Evolutionary conservation across 2,797 vertebrate species (phyloP), one percentile per base, ranked within the genome.

Genomic region (Loriculus beryllinus): DNA sequence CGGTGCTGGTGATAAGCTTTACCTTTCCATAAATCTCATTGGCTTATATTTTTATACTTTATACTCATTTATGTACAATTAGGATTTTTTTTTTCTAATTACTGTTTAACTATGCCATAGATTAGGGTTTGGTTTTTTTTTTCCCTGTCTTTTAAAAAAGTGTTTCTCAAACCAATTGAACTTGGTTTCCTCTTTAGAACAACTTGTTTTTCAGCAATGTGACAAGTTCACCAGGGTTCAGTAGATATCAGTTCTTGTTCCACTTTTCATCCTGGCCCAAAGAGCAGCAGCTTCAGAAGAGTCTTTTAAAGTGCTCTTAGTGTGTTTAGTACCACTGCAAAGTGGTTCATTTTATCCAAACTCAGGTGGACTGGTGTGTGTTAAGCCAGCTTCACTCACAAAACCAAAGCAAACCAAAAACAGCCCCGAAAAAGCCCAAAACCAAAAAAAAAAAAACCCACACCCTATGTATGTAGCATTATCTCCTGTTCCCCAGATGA

Each of bases 401-500:
- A 56, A 51, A 26, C 1, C 28, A 56, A n/a, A 20, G 3, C 12
- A 16, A 12, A 6, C 2, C 14, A 17, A n/a, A 17, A 25, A 31
- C 20, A 26, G 40, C 3, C 10, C 4, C 12, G 2, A 6, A 12
- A 7, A 42, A 33, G 43, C 2, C 8, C 10, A 13, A 52, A 4
- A 16, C 15, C 14, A 33, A 33, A 13, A 12, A 4, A 25, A 8
- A 33, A 8, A 21, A 31, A 22, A 14, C 7, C 7, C 16, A 9
- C 54, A 2, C 7, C 8, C 3, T 9, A 14, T 48, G 4, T 18
- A 14, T 33, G 3, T n/a, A 8, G 48, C 2, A 3, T 9, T 15
- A 35, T 28, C 12, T 75, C 29, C 42, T 51, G 22, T 10, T 7
- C 7, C 4, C 4, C 28, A 81, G 47, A 92, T 9, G 11, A 47